Conservation (phyloP, 2,888 invertebrate species). For the Parasteatoda lunata region DNA sequence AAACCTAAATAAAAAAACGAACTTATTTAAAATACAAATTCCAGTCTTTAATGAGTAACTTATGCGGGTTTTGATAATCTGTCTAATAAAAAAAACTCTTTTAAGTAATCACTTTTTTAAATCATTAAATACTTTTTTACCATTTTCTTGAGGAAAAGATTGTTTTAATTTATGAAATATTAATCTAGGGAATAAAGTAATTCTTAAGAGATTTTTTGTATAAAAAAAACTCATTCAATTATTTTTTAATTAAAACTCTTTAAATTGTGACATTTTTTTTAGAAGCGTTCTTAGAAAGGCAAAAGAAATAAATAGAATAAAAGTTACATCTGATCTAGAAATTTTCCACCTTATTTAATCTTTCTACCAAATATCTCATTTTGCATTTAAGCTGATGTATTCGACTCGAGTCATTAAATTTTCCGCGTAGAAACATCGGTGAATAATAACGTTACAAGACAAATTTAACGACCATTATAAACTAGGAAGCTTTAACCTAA, state of each 20-base stretch:
- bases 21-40: too few relatives aligned
- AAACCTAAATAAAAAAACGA: too few relatives aligned
- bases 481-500: conserved; percentile 18
- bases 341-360: conserved; percentile 2
- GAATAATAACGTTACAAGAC: conserved; percentile 21
- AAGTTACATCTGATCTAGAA: background rate
- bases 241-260: conserved; percentile 45
- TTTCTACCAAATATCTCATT: conserved; percentile 25
- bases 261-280: conserved; percentile 13
- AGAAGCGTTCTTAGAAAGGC: background rate
- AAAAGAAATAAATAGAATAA: conserved; percentile 8
- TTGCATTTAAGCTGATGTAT: conserved; percentile 32
- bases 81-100: background rate
- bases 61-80: background rate
- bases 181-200: background rate
- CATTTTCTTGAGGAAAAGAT: background rate
- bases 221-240: conserved; percentile 30
- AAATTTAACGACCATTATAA: conserved; percentile 59
- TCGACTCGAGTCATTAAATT: conserved; percentile 41
- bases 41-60: background rate
- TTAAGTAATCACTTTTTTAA: background rate
- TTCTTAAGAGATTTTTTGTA: background rate
- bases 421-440: conserved; percentile 11
- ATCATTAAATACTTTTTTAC: background rate
- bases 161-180: background rate